These are phyloP conservation scores for Hystrix cristata DNA, from an alignment of 2,113 vertebrate genomes.

Conservation along the genomic window DNA sequence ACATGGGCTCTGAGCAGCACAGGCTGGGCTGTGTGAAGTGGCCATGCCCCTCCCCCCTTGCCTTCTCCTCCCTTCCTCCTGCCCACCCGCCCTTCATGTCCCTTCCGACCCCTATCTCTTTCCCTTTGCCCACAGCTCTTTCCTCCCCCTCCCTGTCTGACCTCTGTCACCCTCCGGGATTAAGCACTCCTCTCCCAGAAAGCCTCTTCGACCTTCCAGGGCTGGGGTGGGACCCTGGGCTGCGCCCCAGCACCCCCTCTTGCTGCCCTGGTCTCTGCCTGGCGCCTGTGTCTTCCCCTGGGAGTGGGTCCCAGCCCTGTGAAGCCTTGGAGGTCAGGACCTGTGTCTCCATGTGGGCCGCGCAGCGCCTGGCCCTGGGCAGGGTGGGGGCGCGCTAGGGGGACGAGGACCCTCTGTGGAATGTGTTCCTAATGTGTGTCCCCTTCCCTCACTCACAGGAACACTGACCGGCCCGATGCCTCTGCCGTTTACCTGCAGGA, in stretches of 20 bases:
- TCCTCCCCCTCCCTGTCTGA: too few relatives aligned
- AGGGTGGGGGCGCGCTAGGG: fast-evolving
- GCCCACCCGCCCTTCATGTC: too few relatives aligned
- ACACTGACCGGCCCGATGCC: conserved; percentile 94
- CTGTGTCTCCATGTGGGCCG: background rate
- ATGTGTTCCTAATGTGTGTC: background rate
- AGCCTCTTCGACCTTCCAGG: background rate
- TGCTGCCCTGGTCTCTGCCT: background rate
- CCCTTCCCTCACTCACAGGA: conserved; percentile 87
- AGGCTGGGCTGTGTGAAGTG: fast-evolving
- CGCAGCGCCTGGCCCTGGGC: too few relatives aligned
- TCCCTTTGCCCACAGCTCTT: background rate
- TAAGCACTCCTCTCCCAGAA: background rate
- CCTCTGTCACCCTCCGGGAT: background rate
- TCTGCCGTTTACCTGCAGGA: conserved; percentile 95
- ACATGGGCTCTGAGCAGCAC: background rate
- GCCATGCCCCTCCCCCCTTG: fast-evolving
- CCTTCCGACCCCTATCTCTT: background rate
- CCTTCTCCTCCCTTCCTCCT: background rate
- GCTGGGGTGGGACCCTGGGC: background rate
- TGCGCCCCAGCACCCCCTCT: background rate
- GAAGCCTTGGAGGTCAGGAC: too few relatives aligned
- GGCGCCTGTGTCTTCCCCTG: too few relatives aligned
- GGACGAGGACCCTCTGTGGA: fast-evolving
- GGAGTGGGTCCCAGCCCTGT: background rate